A percentile compares a stretch with the other conserved stretches of the same genome.
These are phyloP conservation scores for Polyploca ridens DNA, from an alignment of 2,888 invertebrate species.

Conservation along the genomic window DNA sequence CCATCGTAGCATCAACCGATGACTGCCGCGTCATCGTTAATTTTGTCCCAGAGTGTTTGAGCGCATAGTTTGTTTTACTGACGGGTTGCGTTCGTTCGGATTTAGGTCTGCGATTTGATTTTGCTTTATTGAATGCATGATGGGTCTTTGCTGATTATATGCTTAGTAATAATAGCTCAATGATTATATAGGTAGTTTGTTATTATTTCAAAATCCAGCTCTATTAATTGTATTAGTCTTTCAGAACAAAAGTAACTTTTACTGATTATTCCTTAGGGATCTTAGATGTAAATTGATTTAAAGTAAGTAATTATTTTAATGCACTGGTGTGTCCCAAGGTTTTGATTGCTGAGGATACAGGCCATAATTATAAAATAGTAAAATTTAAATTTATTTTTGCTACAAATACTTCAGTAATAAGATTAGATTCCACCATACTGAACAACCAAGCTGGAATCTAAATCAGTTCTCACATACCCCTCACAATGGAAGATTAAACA, in stretches of 20 bases:
- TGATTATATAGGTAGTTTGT: not conserved
- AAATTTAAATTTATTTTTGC: too few species aligned
- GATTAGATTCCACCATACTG: not conserved
- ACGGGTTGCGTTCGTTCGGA: conserved; percentile 2
- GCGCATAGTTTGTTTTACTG: conserved; percentile 11
- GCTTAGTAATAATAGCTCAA: too few species aligned
- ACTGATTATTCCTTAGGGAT: too few species aligned
- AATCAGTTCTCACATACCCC: conserved; percentile 20
- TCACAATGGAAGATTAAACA: conserved; percentile 25
- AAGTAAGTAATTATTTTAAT: too few species aligned
- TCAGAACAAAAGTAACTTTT: too few species aligned
- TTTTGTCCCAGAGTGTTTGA: conserved; percentile 17
- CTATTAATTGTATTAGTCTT: too few species aligned
- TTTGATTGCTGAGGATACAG: too few species aligned
- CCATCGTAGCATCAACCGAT: conserved; percentile 25
- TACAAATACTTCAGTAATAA: not conserved
- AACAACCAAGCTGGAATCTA: not conserved
- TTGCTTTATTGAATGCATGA: conserved; percentile 24
- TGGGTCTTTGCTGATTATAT: conserved; percentile 2
- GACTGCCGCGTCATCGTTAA: conserved; percentile 20
- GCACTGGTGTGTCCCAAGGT: too few species aligned
- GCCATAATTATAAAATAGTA: too few species aligned
- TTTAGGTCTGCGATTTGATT: conserved; percentile 5
- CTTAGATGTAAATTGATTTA: too few species aligned
- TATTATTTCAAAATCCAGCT: too few species aligned